These are phyloP conservation scores for Parauchenoglanis punctatus DNA, from an alignment of 2,797 vertebrate genomes.

Conservation along the genomic window DNA sequence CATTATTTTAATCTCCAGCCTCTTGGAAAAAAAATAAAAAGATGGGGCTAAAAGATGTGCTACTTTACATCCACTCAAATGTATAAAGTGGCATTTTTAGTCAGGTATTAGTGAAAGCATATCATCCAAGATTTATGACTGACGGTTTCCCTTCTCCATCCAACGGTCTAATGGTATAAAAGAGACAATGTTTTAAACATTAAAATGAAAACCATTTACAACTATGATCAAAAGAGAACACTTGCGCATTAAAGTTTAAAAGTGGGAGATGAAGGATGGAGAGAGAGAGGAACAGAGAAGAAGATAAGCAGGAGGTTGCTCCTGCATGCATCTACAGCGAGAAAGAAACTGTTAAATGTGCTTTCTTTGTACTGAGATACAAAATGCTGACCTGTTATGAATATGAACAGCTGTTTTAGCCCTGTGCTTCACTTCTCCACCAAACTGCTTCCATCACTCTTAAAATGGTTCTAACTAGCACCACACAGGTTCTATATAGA, in stretches of 20 bases:
- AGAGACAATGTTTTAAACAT: slow-evolving; percentile 99
- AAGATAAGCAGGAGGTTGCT: slow-evolving; percentile 69
- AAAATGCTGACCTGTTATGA: slow-evolving; percentile 83
- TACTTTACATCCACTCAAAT: slow-evolving; percentile 90
- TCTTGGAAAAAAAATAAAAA: slow-evolving; percentile 41
- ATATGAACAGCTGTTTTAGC: slow-evolving; percentile 70
- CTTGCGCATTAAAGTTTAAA: slow-evolving; percentile 94
- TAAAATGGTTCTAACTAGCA: too few species aligned
- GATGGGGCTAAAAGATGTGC: slow-evolving; percentile 68
- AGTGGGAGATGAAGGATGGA: slow-evolving; percentile 79
- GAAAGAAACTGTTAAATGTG: slow-evolving; percentile 74
- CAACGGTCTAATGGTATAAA: slow-evolving; percentile 91
- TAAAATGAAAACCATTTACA: slow-evolving; percentile 99
- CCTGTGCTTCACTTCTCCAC: slow-evolving; percentile 38
- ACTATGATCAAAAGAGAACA: slow-evolving; percentile 95
- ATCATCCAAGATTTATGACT: slow-evolving; percentile 96
- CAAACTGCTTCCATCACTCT: too few species aligned
- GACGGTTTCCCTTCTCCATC: slow-evolving; percentile 79
- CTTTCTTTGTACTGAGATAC: slow-evolving; percentile 69
- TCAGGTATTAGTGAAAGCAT: slow-evolving; percentile 86
- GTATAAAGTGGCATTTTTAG: slow-evolving; percentile 88
- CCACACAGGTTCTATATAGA: background rate
- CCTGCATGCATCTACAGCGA: slow-evolving; percentile 67
- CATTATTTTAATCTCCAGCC: slow-evolving; percentile 92
- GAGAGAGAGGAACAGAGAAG: slow-evolving; percentile 33